Conservation (phyloP, 2,113 vertebrate species). For the Trachemys scripta region DNA sequence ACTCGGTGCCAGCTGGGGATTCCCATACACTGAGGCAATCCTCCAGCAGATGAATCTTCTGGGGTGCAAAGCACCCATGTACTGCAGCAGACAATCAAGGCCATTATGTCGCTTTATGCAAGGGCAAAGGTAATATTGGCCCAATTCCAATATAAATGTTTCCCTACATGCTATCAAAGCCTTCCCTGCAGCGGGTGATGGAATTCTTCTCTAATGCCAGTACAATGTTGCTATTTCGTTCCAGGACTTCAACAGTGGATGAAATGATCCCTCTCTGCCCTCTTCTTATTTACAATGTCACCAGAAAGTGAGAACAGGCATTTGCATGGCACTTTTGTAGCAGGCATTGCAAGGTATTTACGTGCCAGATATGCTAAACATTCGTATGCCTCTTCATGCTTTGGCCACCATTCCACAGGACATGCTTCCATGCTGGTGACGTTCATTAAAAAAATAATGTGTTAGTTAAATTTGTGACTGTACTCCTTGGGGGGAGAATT, state of each 20-base stretch:
- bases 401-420: no score
- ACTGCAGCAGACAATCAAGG: not conserved
- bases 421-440: no score
- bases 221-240: not conserved
- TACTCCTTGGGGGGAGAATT: no score
- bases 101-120: not conserved
- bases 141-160: not conserved
- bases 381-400: no score
- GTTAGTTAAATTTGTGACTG: no score
- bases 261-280: not conserved
- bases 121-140: not conserved
- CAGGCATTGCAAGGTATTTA: no score
- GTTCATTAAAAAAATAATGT: no score
- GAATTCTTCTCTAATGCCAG: not conserved
- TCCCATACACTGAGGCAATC: not conserved
- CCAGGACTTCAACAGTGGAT: not conserved
- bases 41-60: not conserved
- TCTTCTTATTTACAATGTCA: no score
- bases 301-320: no score
- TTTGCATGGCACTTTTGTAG: no score
- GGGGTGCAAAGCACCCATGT: not conserved
- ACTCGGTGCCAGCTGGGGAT: not conserved
- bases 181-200: not conserved
- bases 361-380: no score
- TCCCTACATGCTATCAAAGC: not conserved